Base-by-base conservation (phyloP, 2,888 invertebrate species). In the Hirtodrosophila trivittata region DNA sequence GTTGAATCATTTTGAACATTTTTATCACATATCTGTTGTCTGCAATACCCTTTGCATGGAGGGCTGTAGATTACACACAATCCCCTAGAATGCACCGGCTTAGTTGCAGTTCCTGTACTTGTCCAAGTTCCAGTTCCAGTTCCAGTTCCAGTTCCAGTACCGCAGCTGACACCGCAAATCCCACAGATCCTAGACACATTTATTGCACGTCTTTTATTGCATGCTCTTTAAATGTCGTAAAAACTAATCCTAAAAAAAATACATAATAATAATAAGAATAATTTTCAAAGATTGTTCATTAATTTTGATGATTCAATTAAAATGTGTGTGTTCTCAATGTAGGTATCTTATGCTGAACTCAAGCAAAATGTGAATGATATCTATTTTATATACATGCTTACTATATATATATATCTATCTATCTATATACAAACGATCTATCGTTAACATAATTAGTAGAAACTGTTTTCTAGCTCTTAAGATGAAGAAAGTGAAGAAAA, bases 311-410 rank as follows among this genome's bases (percentile, higher is more conserved):
- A 42, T 32, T 33, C 39, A 64, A 56, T 45, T 43, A 32, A 66
- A 72, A 57, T 55, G 77, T 86, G 85, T 81, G 81, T 81, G 81
- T 86, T 81, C 81, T 81, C 81, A 81, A 86, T 54, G 54, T 66
- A 75, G 71, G 71, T n/a, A n/a, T 55, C 50, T 52, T 49, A 54
- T 16, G 38, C 51, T 21, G 33, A 65, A 45, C 52, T 67, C 21
- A 52, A 73, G 25, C 35, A 13, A 62, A 54, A 55, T 72, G 57
- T 76, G 77, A 78, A 77, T 65, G 64, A 67, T 45, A 67, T 39
- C 49, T 62, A 46, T 35, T 6, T 25, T 14, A 16, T 12, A 50
- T 26, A 26, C 13, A 51, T 16, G 5, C 5, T 3, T 21, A 21
- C 5, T 21, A 35, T n/a, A n/a, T 35, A 16, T 18, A n/a, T n/a